Conservation (phyloP, 2,113 vertebrate species). For the Ibidorhyncha struthersii region DNA sequence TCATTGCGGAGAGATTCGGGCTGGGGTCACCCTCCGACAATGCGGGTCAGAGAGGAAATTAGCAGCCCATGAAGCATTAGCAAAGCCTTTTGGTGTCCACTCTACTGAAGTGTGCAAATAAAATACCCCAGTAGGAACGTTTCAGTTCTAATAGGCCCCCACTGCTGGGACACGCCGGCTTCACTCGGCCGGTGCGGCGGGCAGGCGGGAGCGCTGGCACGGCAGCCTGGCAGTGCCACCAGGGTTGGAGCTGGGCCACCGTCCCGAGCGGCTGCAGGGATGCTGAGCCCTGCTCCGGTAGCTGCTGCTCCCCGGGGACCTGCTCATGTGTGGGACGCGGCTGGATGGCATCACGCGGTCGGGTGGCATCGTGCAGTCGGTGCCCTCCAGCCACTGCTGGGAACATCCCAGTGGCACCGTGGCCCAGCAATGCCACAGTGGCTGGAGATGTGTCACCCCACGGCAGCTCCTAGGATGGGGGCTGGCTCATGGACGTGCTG, state of each 20-base stretch:
- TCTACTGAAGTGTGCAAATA: constrained; percentile 83
- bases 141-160: constrained; percentile 69
- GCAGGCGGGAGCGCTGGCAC: background rate
- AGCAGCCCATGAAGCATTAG: constrained; percentile 90
- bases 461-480: background rate
- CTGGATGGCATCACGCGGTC: accelerated
- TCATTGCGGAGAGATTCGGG: constrained; percentile 77
- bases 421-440: background rate
- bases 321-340: accelerated
- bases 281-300: background rate
- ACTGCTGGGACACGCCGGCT: constrained; percentile 52
- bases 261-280: accelerated
- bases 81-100: constrained; percentile 82
- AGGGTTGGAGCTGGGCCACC: background rate
- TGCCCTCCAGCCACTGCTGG: background rate
- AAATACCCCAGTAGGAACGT: constrained; percentile 68
- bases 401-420: background rate
- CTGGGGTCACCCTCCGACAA: constrained; percentile 81
- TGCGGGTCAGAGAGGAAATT: constrained; percentile 83
- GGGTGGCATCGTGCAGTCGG: accelerated
- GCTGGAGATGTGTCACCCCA: background rate
- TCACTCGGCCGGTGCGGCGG: background rate
- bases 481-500: accelerated
- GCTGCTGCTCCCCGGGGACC: background rate
- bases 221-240: background rate